Percentiles rank a stretch among this genome's conserved stretches.
These are phyloP conservation scores for Heteropelma amictum DNA, from an alignment of 2,888 invertebrate species.

Conservation along the genomic window DNA sequence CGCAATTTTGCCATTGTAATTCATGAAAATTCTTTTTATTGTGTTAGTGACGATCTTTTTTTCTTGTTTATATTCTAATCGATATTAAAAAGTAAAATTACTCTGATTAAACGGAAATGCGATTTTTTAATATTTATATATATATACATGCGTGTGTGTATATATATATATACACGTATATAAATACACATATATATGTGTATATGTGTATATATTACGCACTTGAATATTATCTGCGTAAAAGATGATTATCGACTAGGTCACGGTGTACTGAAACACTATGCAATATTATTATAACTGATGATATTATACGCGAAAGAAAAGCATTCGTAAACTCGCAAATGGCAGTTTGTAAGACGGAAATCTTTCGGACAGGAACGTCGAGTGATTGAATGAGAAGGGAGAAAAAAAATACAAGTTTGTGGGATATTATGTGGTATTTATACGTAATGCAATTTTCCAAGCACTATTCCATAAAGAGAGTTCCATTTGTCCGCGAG, in stretches of 20 bases:
- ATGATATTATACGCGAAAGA: slow-evolving; percentile 23
- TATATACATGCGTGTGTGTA: slow-evolving; percentile 8
- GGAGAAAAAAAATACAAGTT: background rate
- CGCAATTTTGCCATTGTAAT: slow-evolving; percentile 25
- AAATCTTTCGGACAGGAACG: slow-evolving; percentile 46
- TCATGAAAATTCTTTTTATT: slow-evolving; percentile 39
- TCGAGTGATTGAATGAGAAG: slow-evolving; percentile 55
- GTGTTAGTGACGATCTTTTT: slow-evolving; percentile 43
- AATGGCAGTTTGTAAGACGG: slow-evolving; percentile 58
- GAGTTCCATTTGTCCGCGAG: slow-evolving; percentile 52
- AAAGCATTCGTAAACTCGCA: slow-evolving; percentile 6
- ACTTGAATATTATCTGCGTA: slow-evolving; percentile 53
- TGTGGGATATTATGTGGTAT: slow-evolving; percentile 61
- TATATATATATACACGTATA: slow-evolving; percentile 32
- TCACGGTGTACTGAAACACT: slow-evolving; percentile 43
- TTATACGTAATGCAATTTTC: slow-evolving; percentile 70
- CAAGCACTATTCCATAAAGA: slow-evolving; percentile 66
- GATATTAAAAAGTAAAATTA: slow-evolving; percentile 51
- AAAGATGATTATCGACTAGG: slow-evolving; percentile 51
- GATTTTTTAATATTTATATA: slow-evolving; percentile 32
- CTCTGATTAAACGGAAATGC: slow-evolving; percentile 39
- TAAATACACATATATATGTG: slow-evolving; percentile 2
- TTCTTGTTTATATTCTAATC: slow-evolving; percentile 42
- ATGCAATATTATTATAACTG: slow-evolving; percentile 44
- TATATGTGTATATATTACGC: slow-evolving; percentile 36